Base-by-base conservation (phyloP, 2,888 invertebrate genomes). In the Altica lythri region DNA sequence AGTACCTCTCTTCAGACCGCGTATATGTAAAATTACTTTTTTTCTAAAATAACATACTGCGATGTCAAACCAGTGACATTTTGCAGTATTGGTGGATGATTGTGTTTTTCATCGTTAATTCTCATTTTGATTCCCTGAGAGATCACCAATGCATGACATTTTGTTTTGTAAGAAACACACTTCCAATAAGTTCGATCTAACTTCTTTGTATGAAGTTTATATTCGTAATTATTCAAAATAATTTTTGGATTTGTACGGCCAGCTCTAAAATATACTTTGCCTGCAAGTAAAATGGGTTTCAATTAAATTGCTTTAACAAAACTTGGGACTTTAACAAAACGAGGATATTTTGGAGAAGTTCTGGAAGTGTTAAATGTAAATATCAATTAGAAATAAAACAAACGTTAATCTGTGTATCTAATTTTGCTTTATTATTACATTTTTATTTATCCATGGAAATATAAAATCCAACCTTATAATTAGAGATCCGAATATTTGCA, bases 221-320 rank as follows among this genome's bases (percentile, higher is more conserved):
- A 70, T 14, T 63, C 62, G 48, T 64, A 62, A 46, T 64, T 65
- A 50, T 70, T 62, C 10, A 68, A 48, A 42, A 69, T 64, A 29
- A 70, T 55, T 57, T 68, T 67, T 9, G 68, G 68, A 49, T 69
- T 62, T 40, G 64, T 68, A 32, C 62, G 60, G 4, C 65, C 68
- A 3, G 63, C 54, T 27, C 59, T 55, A 30, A 69, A 64, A 34
- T 68, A 66, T 13, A 66, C 61, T 27, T 52, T 40, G 17, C 64
- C 64, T 63, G 34, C 46, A 66, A 34, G 16, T 4, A n/a, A n/a
- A n/a, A n/a, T n/a, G n/a, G n/a, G n/a, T n/a, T n/a, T n/a, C n/a
- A n/a, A n/a, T n/a, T n/a, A n/a, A n/a, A n/a, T n/a, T 34, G 35
- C 5, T 34, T 34, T n/a, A 34, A 34, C 35, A 34, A 34, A 8